phyloP scores from a whole-genome alignment of 2,888 invertebrate genomes.

The Eupithecia insigniata region DNA sequence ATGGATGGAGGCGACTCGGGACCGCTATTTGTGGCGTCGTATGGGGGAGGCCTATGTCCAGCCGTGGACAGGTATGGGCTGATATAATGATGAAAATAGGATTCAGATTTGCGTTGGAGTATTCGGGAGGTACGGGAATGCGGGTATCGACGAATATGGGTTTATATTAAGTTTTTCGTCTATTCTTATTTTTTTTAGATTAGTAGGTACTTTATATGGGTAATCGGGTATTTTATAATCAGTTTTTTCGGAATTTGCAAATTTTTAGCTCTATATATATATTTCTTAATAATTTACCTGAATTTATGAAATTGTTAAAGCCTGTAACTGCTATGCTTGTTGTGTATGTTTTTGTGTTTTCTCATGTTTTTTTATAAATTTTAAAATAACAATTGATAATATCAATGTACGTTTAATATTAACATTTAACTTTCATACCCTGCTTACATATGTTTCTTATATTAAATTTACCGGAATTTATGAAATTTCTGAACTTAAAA shows the following conservation, averaged over 20 bases:
- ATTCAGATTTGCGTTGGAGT: neutral
- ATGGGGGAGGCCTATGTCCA: too few relatives aligned
- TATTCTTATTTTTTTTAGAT: neutral
- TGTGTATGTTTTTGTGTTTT: neutral
- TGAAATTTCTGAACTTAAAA: neutral
- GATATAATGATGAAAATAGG: too few relatives aligned
- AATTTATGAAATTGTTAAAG: neutral
- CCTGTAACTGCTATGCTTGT: neutral
- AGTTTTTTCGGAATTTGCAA: neutral
- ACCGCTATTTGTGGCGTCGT: too few relatives aligned
- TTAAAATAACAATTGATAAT: neutral
- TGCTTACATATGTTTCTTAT: neutral
- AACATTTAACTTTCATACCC: neutral
- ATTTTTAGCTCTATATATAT: neutral
- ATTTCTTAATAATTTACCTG: conserved; percentile 11
- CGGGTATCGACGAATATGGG: neutral
- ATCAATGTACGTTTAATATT: neutral
- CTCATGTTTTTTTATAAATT: neutral
- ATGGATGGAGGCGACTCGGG: too few relatives aligned
- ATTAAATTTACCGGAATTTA: neutral
- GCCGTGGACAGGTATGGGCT: too few relatives aligned
- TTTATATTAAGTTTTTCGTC: neutral
- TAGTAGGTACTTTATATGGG: neutral
- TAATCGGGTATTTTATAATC: neutral
- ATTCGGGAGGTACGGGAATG: neutral